These are phyloP conservation scores for Agelastica alni DNA, from an alignment of 2,888 invertebrate genomes.

Conservation along the genomic window DNA sequence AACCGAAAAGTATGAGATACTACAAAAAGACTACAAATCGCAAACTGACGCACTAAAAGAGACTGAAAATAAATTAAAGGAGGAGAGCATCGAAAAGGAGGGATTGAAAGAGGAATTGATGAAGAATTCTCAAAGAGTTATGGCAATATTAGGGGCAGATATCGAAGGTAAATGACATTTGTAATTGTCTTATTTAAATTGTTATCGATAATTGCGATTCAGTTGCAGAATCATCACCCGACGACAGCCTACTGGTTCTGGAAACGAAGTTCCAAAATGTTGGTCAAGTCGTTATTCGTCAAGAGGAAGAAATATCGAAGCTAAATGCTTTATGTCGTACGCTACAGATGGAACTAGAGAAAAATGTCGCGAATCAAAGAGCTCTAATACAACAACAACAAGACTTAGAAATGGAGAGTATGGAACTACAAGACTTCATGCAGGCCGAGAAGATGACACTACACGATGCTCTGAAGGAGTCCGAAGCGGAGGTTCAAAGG, in stretches of 20 bases:
- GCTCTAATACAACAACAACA: conserved; percentile 73
- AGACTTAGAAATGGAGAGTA: conserved; percentile 78
- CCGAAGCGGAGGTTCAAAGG: conserved; percentile 67
- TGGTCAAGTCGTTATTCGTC: conserved; percentile 73
- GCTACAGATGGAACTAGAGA: conserved; percentile 72
- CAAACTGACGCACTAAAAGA: conserved; percentile 58
- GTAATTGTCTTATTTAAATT: too few relatives aligned
- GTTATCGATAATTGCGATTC: too few relatives aligned
- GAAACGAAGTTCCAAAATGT: conserved; percentile 77
- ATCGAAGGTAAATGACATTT: conserved; percentile 53
- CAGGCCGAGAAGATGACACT: conserved; percentile 83
- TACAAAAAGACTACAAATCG: conserved; percentile 56
- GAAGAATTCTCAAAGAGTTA: conserved; percentile 72
- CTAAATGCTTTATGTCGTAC: conserved; percentile 71
- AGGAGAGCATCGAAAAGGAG: conserved; percentile 74
- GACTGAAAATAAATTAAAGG: conserved; percentile 66
- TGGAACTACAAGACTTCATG: conserved; percentile 85
- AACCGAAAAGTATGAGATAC: conserved; percentile 65
- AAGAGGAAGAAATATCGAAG: conserved; percentile 76
- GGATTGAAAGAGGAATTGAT: conserved; percentile 75
- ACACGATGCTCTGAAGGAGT: conserved; percentile 77
- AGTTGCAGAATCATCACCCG: conserved; percentile 46
- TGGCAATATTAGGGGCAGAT: conserved; percentile 64
- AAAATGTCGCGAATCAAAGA: conserved; percentile 69
- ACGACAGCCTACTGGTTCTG: conserved; percentile 73